phyloP scores from a whole-genome alignment of 2,888 invertebrate species.

The Troilus luridus region DNA sequence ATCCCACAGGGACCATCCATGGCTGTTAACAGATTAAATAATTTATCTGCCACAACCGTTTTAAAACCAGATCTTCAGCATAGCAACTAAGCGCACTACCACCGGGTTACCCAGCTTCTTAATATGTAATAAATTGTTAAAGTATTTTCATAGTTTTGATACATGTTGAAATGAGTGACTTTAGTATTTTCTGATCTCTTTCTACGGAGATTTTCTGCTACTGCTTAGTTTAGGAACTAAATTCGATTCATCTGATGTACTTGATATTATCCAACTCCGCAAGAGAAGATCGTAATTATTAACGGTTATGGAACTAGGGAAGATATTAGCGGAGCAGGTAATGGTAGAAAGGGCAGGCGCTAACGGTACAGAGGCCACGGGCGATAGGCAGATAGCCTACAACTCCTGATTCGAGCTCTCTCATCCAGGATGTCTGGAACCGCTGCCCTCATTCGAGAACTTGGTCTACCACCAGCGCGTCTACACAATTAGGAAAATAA shows the following conservation, averaged over 20 bases:
- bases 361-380: background rate
- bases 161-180: no score
- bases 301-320: background rate
- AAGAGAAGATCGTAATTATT: background rate
- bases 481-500: background rate
- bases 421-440: background rate
- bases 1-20: no score
- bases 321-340: background rate
- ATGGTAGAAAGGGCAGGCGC: background rate
- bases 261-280: background rate
- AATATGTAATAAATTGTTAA: no score
- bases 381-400: background rate
- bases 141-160: no score
- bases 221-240: no score
- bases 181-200: no score
- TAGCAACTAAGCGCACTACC: no score
- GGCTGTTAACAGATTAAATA: no score
- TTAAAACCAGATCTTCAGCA: no score
- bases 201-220: no score
- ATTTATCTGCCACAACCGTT: no score
- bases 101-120: no score
- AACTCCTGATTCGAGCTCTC: background rate
- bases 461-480: background rate
- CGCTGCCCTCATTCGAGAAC: background rate
- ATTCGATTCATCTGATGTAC: background rate